A percentile compares a stretch with the other conserved stretches of the same genome.
Conservation (phyloP, 2,888 invertebrate genomes). For the Apantesis nais region DNA sequence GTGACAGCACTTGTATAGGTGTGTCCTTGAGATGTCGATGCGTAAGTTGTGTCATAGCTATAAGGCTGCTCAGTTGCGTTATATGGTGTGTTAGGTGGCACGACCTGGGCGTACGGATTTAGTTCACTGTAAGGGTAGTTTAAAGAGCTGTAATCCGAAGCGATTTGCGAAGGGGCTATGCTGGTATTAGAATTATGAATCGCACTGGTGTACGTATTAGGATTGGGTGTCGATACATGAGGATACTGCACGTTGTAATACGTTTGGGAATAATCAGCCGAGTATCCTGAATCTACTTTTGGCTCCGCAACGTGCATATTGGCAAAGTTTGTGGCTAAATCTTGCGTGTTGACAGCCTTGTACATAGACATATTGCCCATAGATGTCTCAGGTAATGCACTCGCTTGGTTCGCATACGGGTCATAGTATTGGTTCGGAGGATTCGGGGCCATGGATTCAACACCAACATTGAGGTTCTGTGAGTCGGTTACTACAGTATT, state of each 20-base stretch:
- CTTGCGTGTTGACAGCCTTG: conserved; percentile 52
- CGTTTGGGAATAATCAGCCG: conserved; percentile 70
- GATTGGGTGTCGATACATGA: conserved; percentile 62
- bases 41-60: conserved; percentile 58
- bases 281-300: conserved; percentile 59
- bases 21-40: conserved; percentile 63
- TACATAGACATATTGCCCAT: conserved; percentile 48
- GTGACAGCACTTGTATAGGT: conserved; percentile 60
- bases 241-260: conserved; percentile 74
- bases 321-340: conserved; percentile 68
- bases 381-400: conserved; percentile 55
- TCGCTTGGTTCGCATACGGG: conserved; percentile 46
- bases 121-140: conserved; percentile 58
- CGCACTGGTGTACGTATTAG: conserved; percentile 69
- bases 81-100: conserved; percentile 50
- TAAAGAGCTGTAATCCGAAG: conserved; percentile 60
- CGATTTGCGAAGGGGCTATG: conserved; percentile 61
- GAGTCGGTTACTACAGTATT: conserved; percentile 67
- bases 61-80: conserved; percentile 56
- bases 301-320: conserved; percentile 70
- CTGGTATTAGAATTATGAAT: conserved; percentile 62
- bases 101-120: conserved; percentile 9
- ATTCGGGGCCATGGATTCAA: conserved; percentile 32
- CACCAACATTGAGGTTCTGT: conserved; percentile 43
- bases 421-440: conserved; percentile 37